Evolutionary conservation across 2,888 invertebrate species (phyloP), one percentile per base, ranked within the genome.

Genomic region (Lepas anatifera): DNA sequence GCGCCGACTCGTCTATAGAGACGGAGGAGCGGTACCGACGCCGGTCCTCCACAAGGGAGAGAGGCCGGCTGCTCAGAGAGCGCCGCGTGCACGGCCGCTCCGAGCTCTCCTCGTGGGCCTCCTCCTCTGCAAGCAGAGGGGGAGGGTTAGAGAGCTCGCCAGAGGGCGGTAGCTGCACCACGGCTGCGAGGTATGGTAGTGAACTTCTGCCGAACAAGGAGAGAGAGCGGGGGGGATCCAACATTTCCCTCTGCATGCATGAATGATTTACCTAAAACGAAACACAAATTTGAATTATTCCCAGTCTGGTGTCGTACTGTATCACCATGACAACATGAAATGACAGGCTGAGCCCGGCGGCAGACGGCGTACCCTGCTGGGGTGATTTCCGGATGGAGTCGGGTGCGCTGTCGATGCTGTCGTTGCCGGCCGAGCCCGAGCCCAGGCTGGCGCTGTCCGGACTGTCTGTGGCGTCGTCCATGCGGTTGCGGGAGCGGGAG

Each of bases 361-460:
- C 52, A 32, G 27, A 10, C n/a, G n/a, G 10, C 50, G 11, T 8
- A 35, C 58, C 58, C 58, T 58, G 58, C 69, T 66, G 48, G 48
- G 39, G 48, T 27, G 39, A 70, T 70, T 63, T 70, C 67, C 25
- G 68, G 27, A 58, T 6, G 18, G 58, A 58, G 58, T 58, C 58
- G 41, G 41, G 67, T 10, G n/a, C 73, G 7, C 73, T 73, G 67
- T 74, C 74, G 43, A 74, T 43, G 39, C 73, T 73, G 64, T 74
- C 74, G 66, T 74, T 73, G 46, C 72, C 74, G 27, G 71, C 72
- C 29, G 73, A 73, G 32, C 72, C 72, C 29, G 72, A 72, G 22
- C 74, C 74, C 10, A 74, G 68, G 13, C 73, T 73, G 39, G 74
- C 72, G 32, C 71, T 71, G 69, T 74, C 74, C n/a, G 73, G 74